These are phyloP conservation scores for Eudasyphora cyanicolor DNA, from an alignment of 2,888 invertebrate genomes.

Conservation along the genomic window DNA sequence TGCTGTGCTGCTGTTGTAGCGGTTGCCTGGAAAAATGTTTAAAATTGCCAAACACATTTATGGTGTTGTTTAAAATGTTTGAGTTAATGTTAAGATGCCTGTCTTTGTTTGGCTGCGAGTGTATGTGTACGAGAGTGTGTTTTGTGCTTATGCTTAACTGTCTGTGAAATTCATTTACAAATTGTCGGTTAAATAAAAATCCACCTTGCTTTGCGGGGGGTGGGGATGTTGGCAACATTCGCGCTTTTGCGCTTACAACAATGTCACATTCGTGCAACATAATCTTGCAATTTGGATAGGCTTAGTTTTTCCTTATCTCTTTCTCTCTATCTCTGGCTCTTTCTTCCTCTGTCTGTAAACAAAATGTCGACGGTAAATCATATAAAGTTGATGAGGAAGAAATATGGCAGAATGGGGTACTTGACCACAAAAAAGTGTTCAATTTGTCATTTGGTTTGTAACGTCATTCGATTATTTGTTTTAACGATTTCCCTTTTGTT, in stretches of 20 bases:
- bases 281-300: conserved; percentile 51
- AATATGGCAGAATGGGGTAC: conserved; percentile 26
- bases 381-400: background rate
- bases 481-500: too few species aligned
- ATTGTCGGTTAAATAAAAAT: conserved; percentile 65
- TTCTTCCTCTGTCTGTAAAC: background rate
- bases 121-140: conserved; percentile 40
- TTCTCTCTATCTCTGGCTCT: background rate
- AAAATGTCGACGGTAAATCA: conserved; percentile 16
- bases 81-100: conserved; percentile 41
- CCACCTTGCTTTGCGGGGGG: background rate
- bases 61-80: conserved; percentile 55
- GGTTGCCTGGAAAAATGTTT: conserved; percentile 58
- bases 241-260: conserved; percentile 36
- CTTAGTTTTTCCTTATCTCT: background rate
- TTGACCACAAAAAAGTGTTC: too few species aligned
- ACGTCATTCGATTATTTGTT: too few species aligned
- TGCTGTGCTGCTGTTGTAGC: background rate
- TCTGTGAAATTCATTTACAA: conserved; percentile 75
- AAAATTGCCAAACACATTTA: conserved; percentile 59
- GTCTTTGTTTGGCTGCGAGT: background rate
- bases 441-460: too few species aligned
- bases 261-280: conserved; percentile 47
- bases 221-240: background rate
- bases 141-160: too few species aligned